These are phyloP conservation scores for Mimachlamys varia DNA, from an alignment of 2,888 invertebrate genomes.

Conservation along the genomic window DNA sequence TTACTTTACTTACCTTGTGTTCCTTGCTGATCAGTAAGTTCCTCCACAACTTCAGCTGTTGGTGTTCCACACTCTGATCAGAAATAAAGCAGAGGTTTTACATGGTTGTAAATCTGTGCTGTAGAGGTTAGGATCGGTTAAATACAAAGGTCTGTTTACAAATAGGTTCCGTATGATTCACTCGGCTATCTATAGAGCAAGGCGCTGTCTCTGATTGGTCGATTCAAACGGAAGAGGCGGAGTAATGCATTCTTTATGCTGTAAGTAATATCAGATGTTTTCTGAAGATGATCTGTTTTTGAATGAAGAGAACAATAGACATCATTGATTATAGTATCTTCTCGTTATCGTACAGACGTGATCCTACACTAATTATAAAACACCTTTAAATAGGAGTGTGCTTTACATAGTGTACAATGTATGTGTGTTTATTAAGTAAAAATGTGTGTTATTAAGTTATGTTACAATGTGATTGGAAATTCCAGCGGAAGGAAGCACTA, in stretches of 20 bases:
- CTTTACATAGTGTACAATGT: no score
- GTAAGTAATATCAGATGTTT: neutral
- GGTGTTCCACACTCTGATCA: neutral
- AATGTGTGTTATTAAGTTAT: no score
- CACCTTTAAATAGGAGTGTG: no score
- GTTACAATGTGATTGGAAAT: no score
- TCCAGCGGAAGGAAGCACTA: no score
- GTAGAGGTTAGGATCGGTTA: slow-evolving; percentile 10
- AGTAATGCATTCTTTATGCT: neutral
- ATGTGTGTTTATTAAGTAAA: no score
- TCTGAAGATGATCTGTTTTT: neutral
- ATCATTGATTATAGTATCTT: no score
- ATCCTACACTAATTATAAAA: no score
- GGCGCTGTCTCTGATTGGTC: neutral
- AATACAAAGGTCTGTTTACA: slow-evolving; percentile 35
- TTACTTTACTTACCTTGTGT: neutral
- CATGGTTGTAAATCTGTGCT: neutral
- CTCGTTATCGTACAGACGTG: no score
- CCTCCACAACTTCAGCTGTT: neutral
- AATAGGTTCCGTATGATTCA: slow-evolving; percentile 15
- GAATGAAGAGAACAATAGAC: neutral
- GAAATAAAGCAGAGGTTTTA: neutral
- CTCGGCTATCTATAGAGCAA: neutral
- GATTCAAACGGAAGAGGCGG: neutral
- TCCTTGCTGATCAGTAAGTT: neutral